Conservation (phyloP, 2,888 invertebrate genomes). For the Acanthosoma haemorrhoidale region DNA sequence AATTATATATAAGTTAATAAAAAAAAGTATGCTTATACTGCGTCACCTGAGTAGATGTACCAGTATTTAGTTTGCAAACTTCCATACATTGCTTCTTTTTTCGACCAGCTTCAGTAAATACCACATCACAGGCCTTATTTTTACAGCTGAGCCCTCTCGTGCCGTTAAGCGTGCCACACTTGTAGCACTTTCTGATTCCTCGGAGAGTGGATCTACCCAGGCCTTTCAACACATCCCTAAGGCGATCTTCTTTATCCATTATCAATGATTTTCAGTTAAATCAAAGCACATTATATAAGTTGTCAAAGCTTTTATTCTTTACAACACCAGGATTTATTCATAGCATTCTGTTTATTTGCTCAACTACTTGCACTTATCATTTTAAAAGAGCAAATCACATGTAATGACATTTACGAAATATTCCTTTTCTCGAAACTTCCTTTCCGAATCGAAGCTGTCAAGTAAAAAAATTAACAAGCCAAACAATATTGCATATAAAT, state of each 20-base stretch:
- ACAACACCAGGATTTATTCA: too few relatives aligned
- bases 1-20: too few relatives aligned
- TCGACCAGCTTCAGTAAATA: constrained; percentile 57
- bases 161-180: constrained; percentile 70
- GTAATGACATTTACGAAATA: too few relatives aligned
- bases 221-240: constrained; percentile 51
- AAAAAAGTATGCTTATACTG: too few relatives aligned
- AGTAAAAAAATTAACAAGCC: not conserved
- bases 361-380: too few relatives aligned
- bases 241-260: constrained; percentile 48
- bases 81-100: constrained; percentile 56
- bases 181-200: constrained; percentile 67
- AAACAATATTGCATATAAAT: not conserved
- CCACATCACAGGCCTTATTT: constrained; percentile 62
- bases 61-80: constrained; percentile 60
- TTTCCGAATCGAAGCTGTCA: not conserved
- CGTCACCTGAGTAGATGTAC: constrained; percentile 53
- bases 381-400: too few relatives aligned
- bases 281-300: not conserved
- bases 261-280: not conserved
- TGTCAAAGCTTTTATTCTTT: too few relatives aligned
- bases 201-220: constrained; percentile 61
- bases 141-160: constrained; percentile 68
- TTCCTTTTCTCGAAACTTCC: not conserved
- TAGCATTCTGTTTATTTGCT: too few relatives aligned